Percentiles rank a stretch among this genome's conserved stretches.
phyloP scores from a whole-genome alignment of 2,888 invertebrate genomes.

The Thymelicus sylvestris region DNA sequence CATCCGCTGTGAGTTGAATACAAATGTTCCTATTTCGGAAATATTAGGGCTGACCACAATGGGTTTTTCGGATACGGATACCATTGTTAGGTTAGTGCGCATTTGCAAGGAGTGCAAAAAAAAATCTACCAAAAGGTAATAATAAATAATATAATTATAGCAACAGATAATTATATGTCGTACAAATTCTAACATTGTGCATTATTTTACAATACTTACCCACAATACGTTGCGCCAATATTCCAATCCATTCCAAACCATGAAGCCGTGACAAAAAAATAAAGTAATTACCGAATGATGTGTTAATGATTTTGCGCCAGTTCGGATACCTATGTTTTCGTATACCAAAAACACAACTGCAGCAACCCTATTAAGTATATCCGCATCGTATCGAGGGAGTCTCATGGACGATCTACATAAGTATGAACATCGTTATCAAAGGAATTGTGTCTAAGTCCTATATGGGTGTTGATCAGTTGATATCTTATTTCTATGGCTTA shows the following conservation, averaged over 20 bases:
- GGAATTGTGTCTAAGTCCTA: background rate
- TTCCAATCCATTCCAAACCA: too few relatives aligned
- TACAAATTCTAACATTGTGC: too few relatives aligned
- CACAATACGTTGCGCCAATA: too few relatives aligned
- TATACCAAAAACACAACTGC: background rate
- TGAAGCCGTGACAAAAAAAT: too few relatives aligned
- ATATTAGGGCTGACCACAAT: constrained; percentile 7
- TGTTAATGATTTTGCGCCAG: background rate
- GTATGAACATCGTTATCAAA: background rate
- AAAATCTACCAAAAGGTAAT: too few relatives aligned
- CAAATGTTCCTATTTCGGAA: constrained; percentile 31
- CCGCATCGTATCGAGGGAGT: background rate
- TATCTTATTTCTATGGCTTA: too few relatives aligned
- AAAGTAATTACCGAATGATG: background rate
- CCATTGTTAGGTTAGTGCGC: too few relatives aligned
- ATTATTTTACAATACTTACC: too few relatives aligned
- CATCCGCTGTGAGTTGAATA: constrained; percentile 33
- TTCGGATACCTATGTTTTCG: background rate
- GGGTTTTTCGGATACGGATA: background rate
- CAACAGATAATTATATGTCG: too few relatives aligned
- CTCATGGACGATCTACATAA: background rate
- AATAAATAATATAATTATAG: too few relatives aligned
- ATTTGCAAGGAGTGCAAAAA: too few relatives aligned
- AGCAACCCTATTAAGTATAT: background rate
- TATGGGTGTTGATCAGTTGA: too few relatives aligned